Base-by-base conservation (phyloP, 2,797 vertebrate genomes). In the Esox lucius region DNA sequence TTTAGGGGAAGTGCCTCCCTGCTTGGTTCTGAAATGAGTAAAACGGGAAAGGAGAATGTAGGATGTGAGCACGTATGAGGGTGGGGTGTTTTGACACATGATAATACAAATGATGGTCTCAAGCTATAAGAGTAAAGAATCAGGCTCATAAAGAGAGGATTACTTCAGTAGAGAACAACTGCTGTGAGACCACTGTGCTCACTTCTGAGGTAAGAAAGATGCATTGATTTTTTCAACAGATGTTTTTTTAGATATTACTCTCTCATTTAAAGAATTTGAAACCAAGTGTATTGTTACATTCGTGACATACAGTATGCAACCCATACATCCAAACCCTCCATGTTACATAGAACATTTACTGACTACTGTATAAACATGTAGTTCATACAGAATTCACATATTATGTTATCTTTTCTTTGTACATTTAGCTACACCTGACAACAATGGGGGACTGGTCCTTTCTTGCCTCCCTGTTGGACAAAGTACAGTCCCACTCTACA, bases 371-470 rank as follows among this genome's bases (percentile, higher is more conserved):
- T 61, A 22, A 11, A 59, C 53, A 22, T 59, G 22, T 59, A 24
- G 22, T 59, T 46, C 42, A 13, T 46, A 46, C 42, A 46, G 42
- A 59, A 24, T 56, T 22, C 56, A 17, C 7, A 16, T 5, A 19
- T 67, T 19, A 17, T 67, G 7, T 0, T 4, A 39, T 67, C 17
- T 68, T 35, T 2, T 42, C 6, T 42, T 12, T 19, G 8, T 35
- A 33, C 28, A n/a, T 39, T 33, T 35, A 35, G n/a, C 56, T 22
- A 24, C 22, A 59, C 22, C 4, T 24, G 7, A 39, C 4, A 42
- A 72, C 67, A 78, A 98, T 98, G 96, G 96, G 95, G 72, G 95
- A 98, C 80, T 98, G 96, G 96, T 96, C 95, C 71, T 95, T 97
- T 83, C 91, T 98, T 83, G 95, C 96, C 66, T 92, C 92, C 72